Evolutionary conservation across 1,140 invertebrate genomes (phyloP), one percentile per base, ranked within the genome.

Genomic region (Leptinotarsa texana): DNA sequence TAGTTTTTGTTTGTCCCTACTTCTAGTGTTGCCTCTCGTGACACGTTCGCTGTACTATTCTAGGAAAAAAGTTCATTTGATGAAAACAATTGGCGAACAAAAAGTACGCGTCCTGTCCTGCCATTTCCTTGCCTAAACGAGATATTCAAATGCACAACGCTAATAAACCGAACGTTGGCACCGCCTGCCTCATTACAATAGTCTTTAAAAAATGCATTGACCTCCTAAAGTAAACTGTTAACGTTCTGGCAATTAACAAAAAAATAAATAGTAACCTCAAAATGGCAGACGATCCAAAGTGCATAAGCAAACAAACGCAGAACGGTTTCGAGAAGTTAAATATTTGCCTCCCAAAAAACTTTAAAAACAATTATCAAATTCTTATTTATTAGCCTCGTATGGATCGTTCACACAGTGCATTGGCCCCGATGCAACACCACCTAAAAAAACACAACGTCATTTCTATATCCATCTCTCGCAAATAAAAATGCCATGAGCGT

Each of bases 291-390:
- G 49, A 51, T 57, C 69, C 69, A 70, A 70, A 70, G 69, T 70
- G 69, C 69, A 70, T 70, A 57, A 48, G 69, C 47, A 70, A 70
- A 70, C 51, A 70, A 70, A 21, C 24, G n/a, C 21, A n/a, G 66
- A 17, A 68, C 42, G 66, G 18, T 70, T 70, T 70, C 47, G 69
- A 57, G 69, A 70, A 70, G 47, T 70, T 48, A 70, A 70, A 70
- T 70, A 70, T 70, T 70, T 70, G 49, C 47, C 47, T 57, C 47
- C 27, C 6, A 27, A 70, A 70, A 70, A 70, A 51, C 49, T 70
- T 57, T 24, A 70, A 51, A 70, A 70, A 70, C 69, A 70, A 70
- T 70, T 70, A 70, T 70, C 69, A 70, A 70, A 70, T 70, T 70
- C 49, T 61, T 61, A 70, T 70, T 70, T 70, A 70, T 70, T 49